Evolutionary conservation across 2,888 invertebrate genomes (phyloP), one percentile per base, ranked within the genome.

Genomic region (Eupeodes luniger): DNA sequence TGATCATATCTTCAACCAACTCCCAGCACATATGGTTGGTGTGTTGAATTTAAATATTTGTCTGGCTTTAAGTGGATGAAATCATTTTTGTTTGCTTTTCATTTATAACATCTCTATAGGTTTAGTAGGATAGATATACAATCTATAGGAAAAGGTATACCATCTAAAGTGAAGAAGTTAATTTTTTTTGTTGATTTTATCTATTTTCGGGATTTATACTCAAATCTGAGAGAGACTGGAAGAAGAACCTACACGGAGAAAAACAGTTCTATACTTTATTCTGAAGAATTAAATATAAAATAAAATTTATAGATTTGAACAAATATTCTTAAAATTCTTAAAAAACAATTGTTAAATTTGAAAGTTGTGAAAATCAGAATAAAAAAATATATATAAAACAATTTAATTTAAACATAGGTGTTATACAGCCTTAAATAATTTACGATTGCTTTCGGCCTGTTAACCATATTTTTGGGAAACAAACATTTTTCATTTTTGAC

Each of bases 41-140:
- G 51, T 27, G 19, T n/a, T 10, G 57, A 64, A 57, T 83, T 83
- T 53, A 83, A 86, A 86, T 80, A 84, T 80, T 87, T 83, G 70
- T 53, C 44, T 34, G 34, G 34, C 72, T 34, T 59, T 44, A 44
- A 62, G 69, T 19, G 59, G 36, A 83, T 80, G 86, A 62, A 80
- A 44, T 67, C 83, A 83, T 57, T 74, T 80, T 80, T 80, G 74
- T 64, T 79, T 85, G 72, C n/a, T 85, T 78, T 75, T 59, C 47
- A 82, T 75, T 82, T 82, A 78, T 59, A 61, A 53, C 44, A 49
- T 77, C 66, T 59, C n/a, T 16, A 44, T 19, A 57, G 2, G n/a
- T 36, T 16, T 4, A 11, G 40, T 12, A 40, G 55, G 12, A 12
- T 14, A 27, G 10, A 12, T 47, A 47, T 40, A 40, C 9, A 7